These are phyloP conservation scores for Polypterus bichir DNA, from an alignment of 2,113 vertebrate species.

Conservation along the genomic window DNA sequence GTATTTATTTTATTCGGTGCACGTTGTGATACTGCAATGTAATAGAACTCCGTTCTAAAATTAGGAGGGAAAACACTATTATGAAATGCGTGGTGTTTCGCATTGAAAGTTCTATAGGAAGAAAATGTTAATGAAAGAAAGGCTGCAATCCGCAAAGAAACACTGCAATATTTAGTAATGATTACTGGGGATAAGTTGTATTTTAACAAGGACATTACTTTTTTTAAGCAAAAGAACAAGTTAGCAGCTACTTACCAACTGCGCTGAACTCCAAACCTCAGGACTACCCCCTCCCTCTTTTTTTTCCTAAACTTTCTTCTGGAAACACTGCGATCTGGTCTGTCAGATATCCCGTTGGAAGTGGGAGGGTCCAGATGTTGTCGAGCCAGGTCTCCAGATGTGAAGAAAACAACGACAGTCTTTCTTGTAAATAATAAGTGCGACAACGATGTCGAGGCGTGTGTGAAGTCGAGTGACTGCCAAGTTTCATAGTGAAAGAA, in stretches of 20 bases:
- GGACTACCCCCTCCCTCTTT: not conserved
- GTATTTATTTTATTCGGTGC: constrained; percentile 6
- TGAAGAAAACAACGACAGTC: constrained; percentile 9
- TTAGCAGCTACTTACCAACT: constrained; percentile 30
- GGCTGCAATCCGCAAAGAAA: constrained; percentile 38
- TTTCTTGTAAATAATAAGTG: no score
- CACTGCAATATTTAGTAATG: constrained; percentile 23
- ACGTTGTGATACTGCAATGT: not conserved
- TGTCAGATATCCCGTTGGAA: constrained; percentile 43
- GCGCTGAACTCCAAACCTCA: constrained; percentile 40
- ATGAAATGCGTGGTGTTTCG: constrained; percentile 22
- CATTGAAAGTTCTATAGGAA: constrained; percentile 39
- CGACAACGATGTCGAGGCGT: no score
- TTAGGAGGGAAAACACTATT: constrained; percentile 11
- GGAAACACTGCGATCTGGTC: constrained; percentile 10
- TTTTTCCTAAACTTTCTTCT: no score
- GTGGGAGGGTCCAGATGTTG: constrained; percentile 59
- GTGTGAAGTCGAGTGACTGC: no score
- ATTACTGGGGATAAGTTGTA: constrained; percentile 38
- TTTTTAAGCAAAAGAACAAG: not conserved
- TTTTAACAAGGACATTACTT: constrained; percentile 10
- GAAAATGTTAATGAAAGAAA: constrained; percentile 33
- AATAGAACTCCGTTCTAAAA: not conserved
- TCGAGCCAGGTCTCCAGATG: constrained; percentile 45
- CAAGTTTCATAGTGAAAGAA: no score